Conservation (phyloP, 2,113 vertebrate genomes). For the Clarias gariepinus region DNA sequence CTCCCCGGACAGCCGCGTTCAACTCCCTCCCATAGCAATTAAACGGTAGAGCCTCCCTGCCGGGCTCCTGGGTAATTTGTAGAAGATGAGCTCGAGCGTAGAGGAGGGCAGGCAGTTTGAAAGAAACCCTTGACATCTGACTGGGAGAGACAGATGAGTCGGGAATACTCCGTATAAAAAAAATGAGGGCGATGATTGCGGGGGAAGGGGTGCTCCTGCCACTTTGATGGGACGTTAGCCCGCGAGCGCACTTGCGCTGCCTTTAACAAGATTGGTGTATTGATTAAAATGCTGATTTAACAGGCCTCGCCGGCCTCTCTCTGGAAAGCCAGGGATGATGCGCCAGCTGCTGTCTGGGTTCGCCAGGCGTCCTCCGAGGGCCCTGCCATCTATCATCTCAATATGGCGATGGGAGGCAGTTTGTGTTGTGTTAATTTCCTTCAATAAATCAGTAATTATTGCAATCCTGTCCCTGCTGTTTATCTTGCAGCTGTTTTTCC, state of each 20-base stretch:
- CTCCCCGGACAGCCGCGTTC: constrained; percentile 73
- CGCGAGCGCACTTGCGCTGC: constrained; percentile 72
- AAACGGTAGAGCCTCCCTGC: constrained; percentile 69
- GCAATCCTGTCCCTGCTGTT: constrained; percentile 97
- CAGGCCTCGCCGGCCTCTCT: constrained; percentile 77
- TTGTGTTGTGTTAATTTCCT: constrained; percentile 99
- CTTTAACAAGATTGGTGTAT: constrained; percentile 95
- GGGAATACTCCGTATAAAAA: constrained; percentile 31
- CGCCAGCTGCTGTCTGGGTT: constrained; percentile 96
- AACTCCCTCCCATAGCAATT: constrained; percentile 74
- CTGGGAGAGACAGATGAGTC: constrained; percentile 52
- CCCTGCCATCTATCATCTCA: constrained; percentile 97
- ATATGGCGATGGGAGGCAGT: constrained; percentile 99
- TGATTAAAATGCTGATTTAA: constrained; percentile 99
- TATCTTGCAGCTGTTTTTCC: constrained; percentile 99
- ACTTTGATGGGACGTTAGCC: constrained; percentile 81
- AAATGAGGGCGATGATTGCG: constrained; percentile 54
- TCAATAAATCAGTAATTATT: constrained; percentile 99
- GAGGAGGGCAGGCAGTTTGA: constrained; percentile 50
- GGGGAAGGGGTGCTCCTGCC: constrained; percentile 58
- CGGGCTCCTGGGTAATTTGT: constrained; percentile 72
- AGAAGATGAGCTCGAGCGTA: constrained; percentile 55
- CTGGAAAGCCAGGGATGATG: constrained; percentile 87
- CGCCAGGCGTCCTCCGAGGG: constrained; percentile 86
- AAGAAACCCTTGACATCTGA: constrained; percentile 57